Percentiles rank a stretch among this genome's conserved stretches.
These are phyloP conservation scores for Xyrichtys novacula DNA, from an alignment of 2,797 vertebrate genomes.

Conservation along the genomic window DNA sequence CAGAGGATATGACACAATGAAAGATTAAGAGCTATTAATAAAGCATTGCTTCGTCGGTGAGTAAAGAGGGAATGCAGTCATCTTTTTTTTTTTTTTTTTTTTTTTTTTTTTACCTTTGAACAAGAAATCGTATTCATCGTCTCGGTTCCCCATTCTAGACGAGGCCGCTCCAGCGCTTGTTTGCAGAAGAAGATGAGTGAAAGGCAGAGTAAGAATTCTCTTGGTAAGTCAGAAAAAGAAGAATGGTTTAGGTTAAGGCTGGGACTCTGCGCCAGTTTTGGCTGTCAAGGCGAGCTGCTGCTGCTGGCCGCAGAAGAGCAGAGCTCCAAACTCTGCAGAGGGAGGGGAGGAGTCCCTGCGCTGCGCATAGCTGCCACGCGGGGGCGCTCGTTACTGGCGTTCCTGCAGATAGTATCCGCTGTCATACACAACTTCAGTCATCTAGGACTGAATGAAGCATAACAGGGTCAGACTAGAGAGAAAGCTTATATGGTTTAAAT, in stretches of 20 bases:
- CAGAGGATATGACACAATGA: conserved; percentile 15
- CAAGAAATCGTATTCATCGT: conserved; percentile 91
- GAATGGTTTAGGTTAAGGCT: conserved; percentile 39
- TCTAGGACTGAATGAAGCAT: not conserved
- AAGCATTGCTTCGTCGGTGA: conserved; percentile 45
- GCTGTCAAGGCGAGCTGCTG: conserved; percentile 79
- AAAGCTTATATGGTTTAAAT: too few relatives aligned
- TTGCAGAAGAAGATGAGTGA: conserved; percentile 65
- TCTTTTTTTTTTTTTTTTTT: conserved; percentile 34
- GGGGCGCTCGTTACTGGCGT: conserved; percentile 54
- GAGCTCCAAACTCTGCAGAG: conserved; percentile 82
- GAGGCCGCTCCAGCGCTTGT: conserved; percentile 77
- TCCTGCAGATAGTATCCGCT: conserved; percentile 40
- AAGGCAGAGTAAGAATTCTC: conserved; percentile 41
- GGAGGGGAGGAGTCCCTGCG: conserved; percentile 85
- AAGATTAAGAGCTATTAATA: conserved; percentile 25
- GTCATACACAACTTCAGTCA: not conserved
- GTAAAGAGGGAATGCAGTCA: conserved; percentile 66
- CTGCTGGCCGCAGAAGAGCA: conserved; percentile 78
- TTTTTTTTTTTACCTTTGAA: conserved; percentile 86
- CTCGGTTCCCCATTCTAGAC: conserved; percentile 89
- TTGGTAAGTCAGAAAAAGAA: conserved; percentile 47
- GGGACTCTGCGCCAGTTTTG: conserved; percentile 83
- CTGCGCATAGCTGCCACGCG: conserved; percentile 56
- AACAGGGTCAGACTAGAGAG: not conserved